These are phyloP conservation scores for Tichodroma muraria DNA, from an alignment of 2,113 vertebrate species.

Conservation along the genomic window DNA sequence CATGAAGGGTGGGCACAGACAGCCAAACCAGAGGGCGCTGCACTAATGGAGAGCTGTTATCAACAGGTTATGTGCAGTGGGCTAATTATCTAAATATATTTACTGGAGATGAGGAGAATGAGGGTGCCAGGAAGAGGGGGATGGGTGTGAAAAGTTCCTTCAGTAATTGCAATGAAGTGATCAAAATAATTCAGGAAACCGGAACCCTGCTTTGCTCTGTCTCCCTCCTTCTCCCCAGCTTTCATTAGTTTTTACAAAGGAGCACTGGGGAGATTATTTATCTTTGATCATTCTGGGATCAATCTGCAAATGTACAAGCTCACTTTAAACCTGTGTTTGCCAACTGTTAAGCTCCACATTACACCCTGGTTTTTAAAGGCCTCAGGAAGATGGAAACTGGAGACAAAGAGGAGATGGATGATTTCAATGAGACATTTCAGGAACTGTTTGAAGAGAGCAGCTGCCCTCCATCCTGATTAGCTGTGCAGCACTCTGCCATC, in stretches of 20 bases:
- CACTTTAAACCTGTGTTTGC: slow-evolving; percentile 39
- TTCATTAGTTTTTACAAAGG: slow-evolving; percentile 40
- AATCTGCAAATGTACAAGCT: slow-evolving; percentile 32
- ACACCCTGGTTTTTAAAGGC: slow-evolving; percentile 1
- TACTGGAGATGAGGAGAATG: neutral
- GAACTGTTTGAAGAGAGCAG: slow-evolving; percentile 19
- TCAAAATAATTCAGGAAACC: neutral
- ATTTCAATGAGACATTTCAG: neutral
- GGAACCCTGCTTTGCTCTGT: neutral
- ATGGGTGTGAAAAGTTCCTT: neutral
- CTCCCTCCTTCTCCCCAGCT: neutral
- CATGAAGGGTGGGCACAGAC: neutral
- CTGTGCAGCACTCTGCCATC: neutral
- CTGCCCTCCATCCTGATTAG: slow-evolving; percentile 35
- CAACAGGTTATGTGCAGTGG: neutral
- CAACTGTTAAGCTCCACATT: slow-evolving; percentile 23
- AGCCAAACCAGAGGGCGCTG: neutral
- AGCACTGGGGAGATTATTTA: slow-evolving; percentile 34
- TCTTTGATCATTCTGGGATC: slow-evolving; percentile 52
- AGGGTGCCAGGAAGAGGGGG: neutral
- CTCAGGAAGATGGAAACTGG: neutral
- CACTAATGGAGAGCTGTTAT: neutral
- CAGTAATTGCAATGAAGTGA: slow-evolving; percentile 33
- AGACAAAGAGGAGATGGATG: neutral
- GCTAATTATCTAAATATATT: neutral